Evolutionary conservation across 2,113 vertebrate genomes (phyloP).

Genomic region (Tragelaphus scriptus): DNA sequence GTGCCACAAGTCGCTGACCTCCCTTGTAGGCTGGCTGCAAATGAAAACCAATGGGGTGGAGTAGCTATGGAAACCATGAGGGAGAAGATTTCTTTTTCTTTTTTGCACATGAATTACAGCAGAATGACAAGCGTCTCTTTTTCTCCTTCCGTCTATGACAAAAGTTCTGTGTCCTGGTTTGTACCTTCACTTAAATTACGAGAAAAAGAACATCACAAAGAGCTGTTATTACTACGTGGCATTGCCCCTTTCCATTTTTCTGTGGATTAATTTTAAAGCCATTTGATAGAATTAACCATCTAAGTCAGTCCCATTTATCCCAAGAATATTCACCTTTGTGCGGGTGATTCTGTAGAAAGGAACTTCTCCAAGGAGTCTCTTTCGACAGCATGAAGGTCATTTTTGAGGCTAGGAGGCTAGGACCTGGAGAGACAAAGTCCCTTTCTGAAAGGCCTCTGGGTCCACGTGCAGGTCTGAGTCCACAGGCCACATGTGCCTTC

Average conservation of each 20-base stretch:
- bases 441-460: background rate
- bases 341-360: background rate
- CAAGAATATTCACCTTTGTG: background rate
- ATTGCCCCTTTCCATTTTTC: background rate
- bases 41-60: background rate
- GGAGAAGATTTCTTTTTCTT: background rate
- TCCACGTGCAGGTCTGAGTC: background rate
- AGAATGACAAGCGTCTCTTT: constrained; percentile 11
- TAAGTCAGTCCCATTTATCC: background rate
- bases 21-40: background rate
- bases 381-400: background rate
- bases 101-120: constrained; percentile 30
- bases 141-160: constrained; percentile 7
- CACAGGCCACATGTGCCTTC: background rate
- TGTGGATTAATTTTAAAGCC: background rate
- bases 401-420: background rate
- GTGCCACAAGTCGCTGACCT: background rate
- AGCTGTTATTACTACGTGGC: background rate
- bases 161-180: constrained; percentile 32
- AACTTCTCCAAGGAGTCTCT: background rate
- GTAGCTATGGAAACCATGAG: constrained; percentile 60
- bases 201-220: background rate
- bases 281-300: background rate
- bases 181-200: background rate
- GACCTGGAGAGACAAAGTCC: background rate